Percentiles rank a stretch among this genome's conserved stretches.
phyloP scores from a whole-genome alignment of 2,888 invertebrate genomes.

The Thera obeliscata region DNA sequence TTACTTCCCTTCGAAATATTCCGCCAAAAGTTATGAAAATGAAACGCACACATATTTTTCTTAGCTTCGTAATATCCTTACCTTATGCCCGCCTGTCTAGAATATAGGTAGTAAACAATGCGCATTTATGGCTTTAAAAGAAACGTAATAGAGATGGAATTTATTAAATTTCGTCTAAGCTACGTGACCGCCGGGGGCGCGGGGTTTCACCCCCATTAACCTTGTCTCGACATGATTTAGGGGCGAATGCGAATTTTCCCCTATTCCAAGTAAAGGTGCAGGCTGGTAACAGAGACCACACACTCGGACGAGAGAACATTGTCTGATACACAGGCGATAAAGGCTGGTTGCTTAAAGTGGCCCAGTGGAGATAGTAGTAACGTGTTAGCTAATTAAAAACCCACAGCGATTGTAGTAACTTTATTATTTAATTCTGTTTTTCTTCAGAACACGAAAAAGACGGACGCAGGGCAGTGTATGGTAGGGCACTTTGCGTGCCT shows the following conservation, averaged over 20 bases:
- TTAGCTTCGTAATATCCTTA: slow-evolving; percentile 3
- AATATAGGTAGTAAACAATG: slow-evolving; percentile 38
- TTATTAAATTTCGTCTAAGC: slow-evolving; percentile 75
- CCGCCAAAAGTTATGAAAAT: not conserved
- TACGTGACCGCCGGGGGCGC: slow-evolving; percentile 75
- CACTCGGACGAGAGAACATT: not conserved
- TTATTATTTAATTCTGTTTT: no score
- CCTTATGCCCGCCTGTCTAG: slow-evolving; percentile 7
- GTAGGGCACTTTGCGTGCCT: no score
- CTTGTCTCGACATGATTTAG: slow-evolving; percentile 81
- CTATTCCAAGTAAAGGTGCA: slow-evolving; percentile 48
- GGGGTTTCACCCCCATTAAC: slow-evolving; percentile 80
- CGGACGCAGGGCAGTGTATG: no score
- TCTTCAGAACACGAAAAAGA: no score
- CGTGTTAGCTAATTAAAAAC: no score
- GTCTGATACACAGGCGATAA: not conserved
- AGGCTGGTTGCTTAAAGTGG: no score
- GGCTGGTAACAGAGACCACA: slow-evolving; percentile 5
- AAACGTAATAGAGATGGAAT: slow-evolving; percentile 69
- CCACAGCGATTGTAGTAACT: no score
- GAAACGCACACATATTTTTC: not conserved
- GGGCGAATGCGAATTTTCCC: slow-evolving; percentile 72
- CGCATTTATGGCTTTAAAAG: slow-evolving; percentile 50
- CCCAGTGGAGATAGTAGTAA: no score
- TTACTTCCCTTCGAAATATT: not conserved